A percentile compares a stretch with the other conserved stretches of the same genome.
Evolutionary conservation across 2,113 vertebrate species (phyloP).

Genomic region (Cyanistes caeruleus): DNA sequence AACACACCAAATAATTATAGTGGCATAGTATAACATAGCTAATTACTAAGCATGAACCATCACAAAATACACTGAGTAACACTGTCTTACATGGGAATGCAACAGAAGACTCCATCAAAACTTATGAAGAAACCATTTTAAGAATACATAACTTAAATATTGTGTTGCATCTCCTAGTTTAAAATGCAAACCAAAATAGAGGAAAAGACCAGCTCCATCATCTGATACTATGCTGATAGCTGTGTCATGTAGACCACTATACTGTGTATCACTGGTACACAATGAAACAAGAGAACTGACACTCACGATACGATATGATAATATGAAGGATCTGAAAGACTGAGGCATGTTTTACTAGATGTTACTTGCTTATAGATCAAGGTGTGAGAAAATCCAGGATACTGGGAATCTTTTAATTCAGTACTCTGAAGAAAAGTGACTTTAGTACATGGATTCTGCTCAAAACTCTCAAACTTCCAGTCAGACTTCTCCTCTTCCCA

Average conservation of each 20-base stretch:
- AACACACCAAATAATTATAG: neutral
- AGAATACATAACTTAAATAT: neutral
- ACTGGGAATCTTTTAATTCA: neutral
- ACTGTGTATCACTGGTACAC: neutral
- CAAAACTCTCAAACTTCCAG: neutral
- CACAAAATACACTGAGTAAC: neutral
- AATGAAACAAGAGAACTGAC: neutral
- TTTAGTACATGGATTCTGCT: neutral
- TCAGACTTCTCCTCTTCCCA: neutral
- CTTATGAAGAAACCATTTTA: neutral
- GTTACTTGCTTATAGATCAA: neutral
- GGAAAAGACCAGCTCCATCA: neutral
- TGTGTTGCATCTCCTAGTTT: neutral
- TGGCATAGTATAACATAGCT: neutral
- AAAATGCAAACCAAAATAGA: neutral
- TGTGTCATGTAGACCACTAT: accelerated
- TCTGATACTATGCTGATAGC: neutral
- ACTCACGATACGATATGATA: neutral
- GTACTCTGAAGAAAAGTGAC: neutral
- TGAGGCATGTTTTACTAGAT: neutral
- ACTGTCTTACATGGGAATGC: neutral
- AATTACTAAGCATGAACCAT: neutral
- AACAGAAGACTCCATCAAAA: neutral
- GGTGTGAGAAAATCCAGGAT: neutral
- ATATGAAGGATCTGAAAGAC: neutral